These are phyloP conservation scores for Eretmocerus hayati DNA, from an alignment of 2,888 invertebrate genomes.

Conservation along the genomic window DNA sequence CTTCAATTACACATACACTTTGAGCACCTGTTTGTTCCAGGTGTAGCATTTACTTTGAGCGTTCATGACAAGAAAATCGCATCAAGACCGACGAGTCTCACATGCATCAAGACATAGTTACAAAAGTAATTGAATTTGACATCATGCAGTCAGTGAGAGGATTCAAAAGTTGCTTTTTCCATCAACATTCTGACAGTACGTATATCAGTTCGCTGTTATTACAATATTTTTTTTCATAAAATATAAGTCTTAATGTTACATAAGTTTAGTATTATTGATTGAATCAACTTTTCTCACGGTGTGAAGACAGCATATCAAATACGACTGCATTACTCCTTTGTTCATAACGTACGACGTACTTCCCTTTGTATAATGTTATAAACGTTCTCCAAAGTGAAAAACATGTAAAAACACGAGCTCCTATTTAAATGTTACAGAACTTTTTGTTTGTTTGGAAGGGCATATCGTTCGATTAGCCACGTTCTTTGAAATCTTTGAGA, in stretches of 20 bases:
- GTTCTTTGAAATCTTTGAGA: slow-evolving; percentile 32
- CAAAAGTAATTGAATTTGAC: slow-evolving; percentile 44
- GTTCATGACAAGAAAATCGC: slow-evolving; percentile 15
- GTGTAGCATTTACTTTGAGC: slow-evolving; percentile 11
- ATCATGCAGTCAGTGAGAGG: slow-evolving; percentile 43
- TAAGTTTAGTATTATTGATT: slow-evolving; percentile 44
- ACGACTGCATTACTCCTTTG: slow-evolving; percentile 28
- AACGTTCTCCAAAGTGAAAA: slow-evolving; percentile 41
- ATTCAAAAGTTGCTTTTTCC: slow-evolving; percentile 34
- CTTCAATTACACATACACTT: slow-evolving; percentile 17
- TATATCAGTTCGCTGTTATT: slow-evolving; percentile 41
- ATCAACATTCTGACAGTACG: slow-evolving; percentile 36
- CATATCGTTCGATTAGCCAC: slow-evolving; percentile 34
- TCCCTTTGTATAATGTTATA: slow-evolving; percentile 36
- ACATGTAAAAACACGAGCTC: slow-evolving; percentile 43
- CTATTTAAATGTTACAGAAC: slow-evolving; percentile 35
- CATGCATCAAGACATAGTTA: slow-evolving; percentile 33
- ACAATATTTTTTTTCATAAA: slow-evolving; percentile 35
- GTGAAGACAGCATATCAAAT: slow-evolving; percentile 39
- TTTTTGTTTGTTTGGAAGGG: slow-evolving; percentile 29
- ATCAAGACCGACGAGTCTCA: slow-evolving; percentile 15
- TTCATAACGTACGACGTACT: slow-evolving; percentile 27
- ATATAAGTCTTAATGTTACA: slow-evolving; percentile 38
- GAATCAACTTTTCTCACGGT: slow-evolving; percentile 43
- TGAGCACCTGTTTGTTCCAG: not conserved